Conservation (phyloP, 2,113 vertebrate genomes). For the Columba janthina region DNA sequence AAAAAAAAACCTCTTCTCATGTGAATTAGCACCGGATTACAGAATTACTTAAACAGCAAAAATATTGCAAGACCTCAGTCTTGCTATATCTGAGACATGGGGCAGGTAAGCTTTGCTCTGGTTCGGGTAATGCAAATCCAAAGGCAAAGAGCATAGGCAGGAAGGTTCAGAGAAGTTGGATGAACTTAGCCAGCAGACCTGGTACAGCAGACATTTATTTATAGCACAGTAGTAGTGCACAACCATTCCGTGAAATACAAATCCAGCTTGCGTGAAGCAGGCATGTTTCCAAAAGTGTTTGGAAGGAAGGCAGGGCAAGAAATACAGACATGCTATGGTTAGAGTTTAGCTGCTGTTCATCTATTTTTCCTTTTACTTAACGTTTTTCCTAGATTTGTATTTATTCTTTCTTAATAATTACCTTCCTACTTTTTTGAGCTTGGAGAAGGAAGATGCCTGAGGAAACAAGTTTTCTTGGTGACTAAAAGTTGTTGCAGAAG, state of each 20-base stretch:
- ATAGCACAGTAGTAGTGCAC: neutral
- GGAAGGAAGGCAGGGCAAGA: neutral
- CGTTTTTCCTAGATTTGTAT: neutral
- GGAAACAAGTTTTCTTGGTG: neutral
- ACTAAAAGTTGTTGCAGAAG: neutral
- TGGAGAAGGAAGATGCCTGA: neutral
- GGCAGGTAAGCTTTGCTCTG: neutral
- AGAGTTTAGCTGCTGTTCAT: neutral
- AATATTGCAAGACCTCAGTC: neutral
- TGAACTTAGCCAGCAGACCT: neutral
- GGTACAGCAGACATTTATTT: neutral
- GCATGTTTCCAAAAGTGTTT: neutral
- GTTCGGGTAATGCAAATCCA: neutral
- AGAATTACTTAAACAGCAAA: neutral
- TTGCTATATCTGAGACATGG: neutral
- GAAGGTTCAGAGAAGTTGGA: neutral
- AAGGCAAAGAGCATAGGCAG: neutral
- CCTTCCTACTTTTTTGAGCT: neutral
- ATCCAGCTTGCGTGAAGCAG: neutral
- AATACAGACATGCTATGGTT: neutral
- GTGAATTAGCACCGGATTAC: neutral
- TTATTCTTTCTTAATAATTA: neutral
- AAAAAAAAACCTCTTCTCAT: neutral
- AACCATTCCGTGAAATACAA: slow-evolving; percentile 31
- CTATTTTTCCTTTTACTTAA: neutral